Base-by-base conservation (phyloP, 2,797 vertebrate genomes). In the Lithobates pipiens region DNA sequence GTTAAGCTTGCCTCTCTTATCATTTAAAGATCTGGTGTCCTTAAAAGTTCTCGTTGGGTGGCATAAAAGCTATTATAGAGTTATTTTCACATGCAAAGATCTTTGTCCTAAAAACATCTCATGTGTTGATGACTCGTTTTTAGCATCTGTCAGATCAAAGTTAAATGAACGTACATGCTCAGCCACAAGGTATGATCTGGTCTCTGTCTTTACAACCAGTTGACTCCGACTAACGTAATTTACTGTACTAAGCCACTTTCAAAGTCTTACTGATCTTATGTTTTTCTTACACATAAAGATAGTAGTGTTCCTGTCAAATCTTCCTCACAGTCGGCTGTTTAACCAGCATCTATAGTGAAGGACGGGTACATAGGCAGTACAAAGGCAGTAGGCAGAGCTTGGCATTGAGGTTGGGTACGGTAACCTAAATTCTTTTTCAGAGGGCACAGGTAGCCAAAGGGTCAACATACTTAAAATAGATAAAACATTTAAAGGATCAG, bases 131-230 rank as follows among this genome's bases (percentile, higher is more conserved):
- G 83, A 57, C 70, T 79, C 69, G 15, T 36, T 65, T 32, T 70
- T n/a, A 32, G 54, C 77, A 76, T 67, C 78, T 77, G 67, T 77
- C 79, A 82, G 79, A 82, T 86, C 73, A 86, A 86, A 82, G 73
- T 63, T 34, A 65, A 72, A 76, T 82, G 7, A 76, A 29, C 10
- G 78, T 70, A 46, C 65, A 16, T 76, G 67, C 79, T 72, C 27
- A 50, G 67, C 27, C 68, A 82, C 54, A 27, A 71, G 79, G 85
- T 82, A 76, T 77, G 78, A 65, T 68, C 46, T 81, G 25, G n/a
- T 61, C 1, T 34, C 15, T 34, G 42, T 76, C 67, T 42, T 57
- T 34, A 23, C 23, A 34, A 44, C 18, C 36, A 44, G 21, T 44
- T 23, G 71, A 73, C 36, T 73, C n/a, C 44, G 39, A 42, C 71